Percentiles rank a stretch among this genome's conserved stretches.
phyloP scores from a whole-genome alignment of 2,888 invertebrate genomes.

The Platycnemis pennipes region DNA sequence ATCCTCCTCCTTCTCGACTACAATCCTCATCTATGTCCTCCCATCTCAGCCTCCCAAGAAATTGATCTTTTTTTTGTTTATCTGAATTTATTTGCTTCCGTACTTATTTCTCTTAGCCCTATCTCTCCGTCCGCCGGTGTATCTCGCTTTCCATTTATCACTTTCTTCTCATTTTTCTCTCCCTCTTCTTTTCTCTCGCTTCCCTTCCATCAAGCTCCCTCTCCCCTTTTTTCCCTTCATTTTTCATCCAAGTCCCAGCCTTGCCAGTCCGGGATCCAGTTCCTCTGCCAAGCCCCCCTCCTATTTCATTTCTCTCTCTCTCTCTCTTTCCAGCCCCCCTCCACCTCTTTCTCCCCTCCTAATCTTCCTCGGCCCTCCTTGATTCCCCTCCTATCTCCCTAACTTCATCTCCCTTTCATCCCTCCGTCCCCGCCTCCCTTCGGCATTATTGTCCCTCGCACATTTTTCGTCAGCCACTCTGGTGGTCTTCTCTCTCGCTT shows the following conservation, averaged over 20 bases:
- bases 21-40: not conserved
- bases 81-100: conserved; percentile 39
- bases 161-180: not conserved
- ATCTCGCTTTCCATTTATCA: conserved; percentile 36
- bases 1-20: not conserved
- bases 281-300: not conserved
- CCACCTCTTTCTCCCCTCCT: not conserved
- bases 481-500: not conserved
- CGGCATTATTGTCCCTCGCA: not conserved
- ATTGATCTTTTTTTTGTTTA: not conserved
- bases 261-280: not conserved
- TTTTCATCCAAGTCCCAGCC: not conserved
- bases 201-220: not conserved
- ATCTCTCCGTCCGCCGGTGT: not conserved
- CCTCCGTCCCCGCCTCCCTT: not conserved
- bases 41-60: not conserved
- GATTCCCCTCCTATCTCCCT: not conserved
- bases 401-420: too few species aligned
- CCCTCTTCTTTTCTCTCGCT: not conserved
- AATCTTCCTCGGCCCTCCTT: not conserved
- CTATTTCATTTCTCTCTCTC: not conserved
- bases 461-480: not conserved
- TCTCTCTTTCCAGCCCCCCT: too few species aligned
- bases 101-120: not conserved
- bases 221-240: not conserved